Evolutionary conservation across 1,140 invertebrate species (phyloP).

Genomic region (Drosophila fuyamai): DNA sequence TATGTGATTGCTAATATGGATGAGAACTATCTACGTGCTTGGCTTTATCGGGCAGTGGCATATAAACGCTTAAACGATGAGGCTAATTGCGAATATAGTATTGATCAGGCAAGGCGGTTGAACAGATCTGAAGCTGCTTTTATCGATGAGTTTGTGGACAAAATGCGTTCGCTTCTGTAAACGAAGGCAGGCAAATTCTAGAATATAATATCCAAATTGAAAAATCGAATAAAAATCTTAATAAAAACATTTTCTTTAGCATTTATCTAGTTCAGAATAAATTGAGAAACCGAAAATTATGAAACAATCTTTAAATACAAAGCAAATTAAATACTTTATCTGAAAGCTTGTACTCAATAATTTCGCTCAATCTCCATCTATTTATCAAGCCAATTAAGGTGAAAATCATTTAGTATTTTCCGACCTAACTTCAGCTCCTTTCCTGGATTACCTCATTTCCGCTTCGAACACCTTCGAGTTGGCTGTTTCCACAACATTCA

Average conservation of each 20-base stretch:
- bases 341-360: neutral
- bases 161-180: conserved; percentile 33
- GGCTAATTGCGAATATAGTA: conserved; percentile 31
- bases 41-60: conserved; percentile 55
- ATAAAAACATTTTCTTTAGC: too few relatives aligned
- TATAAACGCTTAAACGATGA: conserved; percentile 49
- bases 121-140: conserved; percentile 23
- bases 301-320: neutral
- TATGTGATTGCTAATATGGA: conserved; percentile 39
- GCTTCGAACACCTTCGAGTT: conserved; percentile 50
- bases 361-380: neutral
- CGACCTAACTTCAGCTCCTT: conserved; percentile 2
- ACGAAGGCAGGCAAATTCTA: too few relatives aligned
- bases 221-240: neutral
- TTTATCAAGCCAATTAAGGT: conserved; percentile 9
- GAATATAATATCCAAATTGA: too few relatives aligned
- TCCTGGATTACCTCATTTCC: conserved; percentile 23
- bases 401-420: conserved; percentile 19
- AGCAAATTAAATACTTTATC: neutral
- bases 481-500: conserved; percentile 18
- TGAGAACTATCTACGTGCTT: conserved; percentile 42
- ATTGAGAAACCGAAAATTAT: neutral
- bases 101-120: conserved; percentile 27
- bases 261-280: too few relatives aligned
- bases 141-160: conserved; percentile 56